These are phyloP conservation scores for Drosophila pseudotakahashii DNA, from an alignment of 2,888 invertebrate species.

Conservation along the genomic window DNA sequence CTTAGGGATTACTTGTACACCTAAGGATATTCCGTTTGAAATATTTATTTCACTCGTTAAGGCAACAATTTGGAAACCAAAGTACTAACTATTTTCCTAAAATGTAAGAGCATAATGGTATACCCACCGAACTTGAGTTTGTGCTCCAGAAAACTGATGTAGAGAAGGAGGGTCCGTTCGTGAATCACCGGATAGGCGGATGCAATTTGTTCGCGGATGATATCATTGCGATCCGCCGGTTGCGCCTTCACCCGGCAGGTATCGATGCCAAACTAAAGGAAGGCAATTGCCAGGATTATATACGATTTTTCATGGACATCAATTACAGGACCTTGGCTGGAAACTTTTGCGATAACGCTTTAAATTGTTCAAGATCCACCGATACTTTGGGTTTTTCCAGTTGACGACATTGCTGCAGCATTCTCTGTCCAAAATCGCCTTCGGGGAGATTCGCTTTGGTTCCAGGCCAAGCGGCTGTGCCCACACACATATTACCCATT, in stretches of 20 bases:
- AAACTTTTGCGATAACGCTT: slow-evolving; percentile 68
- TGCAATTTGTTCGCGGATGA: slow-evolving; percentile 81
- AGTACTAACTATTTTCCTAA: too few species aligned
- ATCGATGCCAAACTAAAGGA: slow-evolving; percentile 75
- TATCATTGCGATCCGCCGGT: slow-evolving; percentile 64
- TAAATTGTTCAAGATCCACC: slow-evolving; percentile 66
- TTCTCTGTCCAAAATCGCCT: slow-evolving; percentile 57
- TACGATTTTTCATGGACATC: too few species aligned
- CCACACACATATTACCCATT: neutral
- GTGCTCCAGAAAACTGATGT: slow-evolving; percentile 87
- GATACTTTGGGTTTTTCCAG: slow-evolving; percentile 51
- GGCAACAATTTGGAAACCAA: too few species aligned
- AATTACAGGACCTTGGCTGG: slow-evolving; percentile 59
- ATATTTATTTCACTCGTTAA: too few species aligned
- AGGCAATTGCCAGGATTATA: neutral
- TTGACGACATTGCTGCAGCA: slow-evolving; percentile 59
- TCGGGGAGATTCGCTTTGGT: neutral
- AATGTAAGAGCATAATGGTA: neutral
- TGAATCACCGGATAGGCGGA: slow-evolving; percentile 89
- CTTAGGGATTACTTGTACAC: too few species aligned
- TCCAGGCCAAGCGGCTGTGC: neutral
- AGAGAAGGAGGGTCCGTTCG: slow-evolving; percentile 87
- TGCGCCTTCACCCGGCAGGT: slow-evolving; percentile 80
- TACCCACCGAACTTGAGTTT: slow-evolving; percentile 84
- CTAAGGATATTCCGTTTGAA: too few species aligned